A percentile compares a stretch with the other conserved stretches of the same genome.
Evolutionary conservation across 2,888 invertebrate genomes (phyloP).

Genomic region (Pristionchus mayeri): DNA sequence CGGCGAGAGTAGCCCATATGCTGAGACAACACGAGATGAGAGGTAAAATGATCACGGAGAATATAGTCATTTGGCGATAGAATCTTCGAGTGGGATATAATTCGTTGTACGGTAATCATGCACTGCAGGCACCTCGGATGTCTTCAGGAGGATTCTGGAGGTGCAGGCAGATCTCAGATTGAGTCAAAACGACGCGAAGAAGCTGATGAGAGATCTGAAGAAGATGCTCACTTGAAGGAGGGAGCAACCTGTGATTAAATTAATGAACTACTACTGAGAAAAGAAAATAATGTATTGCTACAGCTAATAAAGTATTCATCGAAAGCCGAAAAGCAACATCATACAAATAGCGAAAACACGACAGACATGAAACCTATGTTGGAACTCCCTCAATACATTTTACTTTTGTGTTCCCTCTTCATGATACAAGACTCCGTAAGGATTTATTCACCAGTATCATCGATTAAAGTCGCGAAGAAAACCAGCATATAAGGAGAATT

Average conservation of each 20-base stretch:
- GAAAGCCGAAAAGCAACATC: too few relatives aligned
- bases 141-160: slow-evolving; percentile 10
- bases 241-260: too few relatives aligned
- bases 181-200: slow-evolving; percentile 16
- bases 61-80: too few relatives aligned
- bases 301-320: too few relatives aligned
- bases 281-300: neutral
- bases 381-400: too few relatives aligned
- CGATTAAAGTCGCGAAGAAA: neutral
- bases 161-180: slow-evolving; percentile 3
- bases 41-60: neutral
- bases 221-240: slow-evolving; percentile 3
- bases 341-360: too few relatives aligned
- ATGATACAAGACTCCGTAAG: too few relatives aligned
- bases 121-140: neutral
- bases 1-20: neutral
- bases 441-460: neutral
- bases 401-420: too few relatives aligned
- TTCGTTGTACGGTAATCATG: too few relatives aligned
- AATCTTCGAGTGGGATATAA: too few relatives aligned
- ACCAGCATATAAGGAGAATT: neutral
- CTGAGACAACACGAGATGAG: neutral
- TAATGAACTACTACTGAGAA: neutral
- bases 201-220: neutral
- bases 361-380: too few relatives aligned